Evolutionary conservation across 2,113 vertebrate genomes (phyloP).

Genomic region (Ovis aries): DNA sequence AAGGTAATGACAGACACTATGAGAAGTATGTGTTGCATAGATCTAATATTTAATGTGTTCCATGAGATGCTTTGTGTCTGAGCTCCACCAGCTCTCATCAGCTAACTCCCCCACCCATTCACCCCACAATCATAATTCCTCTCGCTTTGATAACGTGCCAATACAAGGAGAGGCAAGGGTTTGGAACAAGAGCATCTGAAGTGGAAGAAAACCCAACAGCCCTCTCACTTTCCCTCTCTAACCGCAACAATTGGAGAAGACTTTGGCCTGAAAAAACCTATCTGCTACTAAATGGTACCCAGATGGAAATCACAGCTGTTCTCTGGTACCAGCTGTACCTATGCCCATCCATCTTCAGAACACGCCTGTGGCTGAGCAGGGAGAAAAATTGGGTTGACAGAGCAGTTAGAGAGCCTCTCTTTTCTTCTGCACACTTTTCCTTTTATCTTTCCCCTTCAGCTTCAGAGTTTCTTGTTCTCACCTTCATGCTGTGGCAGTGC

Average conservation of each 20-base stretch:
- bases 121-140: not conserved
- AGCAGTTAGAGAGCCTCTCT: not conserved
- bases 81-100: constrained; percentile 1
- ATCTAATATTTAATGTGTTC: not conserved
- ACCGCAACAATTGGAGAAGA: constrained; percentile 29
- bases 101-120: not conserved
- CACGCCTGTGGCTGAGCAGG: not conserved
- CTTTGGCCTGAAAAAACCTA: constrained; percentile 6
- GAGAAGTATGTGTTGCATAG: not conserved
- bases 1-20: not conserved
- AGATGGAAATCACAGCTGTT: not conserved
- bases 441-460: constrained; percentile 45
- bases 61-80: not conserved
- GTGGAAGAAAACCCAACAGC: constrained; percentile 26
- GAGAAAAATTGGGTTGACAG: constrained; percentile 28
- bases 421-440: not conserved
- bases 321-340: not conserved
- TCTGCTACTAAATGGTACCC: constrained; percentile 43
- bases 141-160: constrained; percentile 50
- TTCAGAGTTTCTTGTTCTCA: constrained; percentile 48
- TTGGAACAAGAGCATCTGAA: not conserved
- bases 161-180: not conserved
- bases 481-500: constrained; percentile 42
- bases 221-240: constrained; percentile 42
- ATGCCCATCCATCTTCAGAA: not conserved